Evolutionary conservation across 2,888 invertebrate genomes (phyloP).

Genomic region (Scaptomyza reducta): DNA sequence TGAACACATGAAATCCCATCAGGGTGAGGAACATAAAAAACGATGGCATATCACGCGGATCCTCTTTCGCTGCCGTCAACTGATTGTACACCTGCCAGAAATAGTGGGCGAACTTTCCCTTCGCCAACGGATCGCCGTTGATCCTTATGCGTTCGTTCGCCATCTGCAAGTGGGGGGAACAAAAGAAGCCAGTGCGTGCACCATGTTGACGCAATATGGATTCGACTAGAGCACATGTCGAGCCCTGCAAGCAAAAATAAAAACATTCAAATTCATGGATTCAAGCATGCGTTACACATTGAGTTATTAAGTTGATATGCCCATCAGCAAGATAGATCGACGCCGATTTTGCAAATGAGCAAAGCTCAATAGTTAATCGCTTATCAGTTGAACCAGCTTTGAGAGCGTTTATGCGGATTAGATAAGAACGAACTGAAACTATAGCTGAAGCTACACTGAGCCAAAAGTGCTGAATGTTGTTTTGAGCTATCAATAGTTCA

Average conservation of each 20-base stretch:
- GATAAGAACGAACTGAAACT: background rate
- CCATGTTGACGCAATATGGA: constrained; percentile 93
- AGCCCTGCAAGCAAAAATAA: constrained; percentile 86
- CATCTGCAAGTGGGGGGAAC: constrained; percentile 97
- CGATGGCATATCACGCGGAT: constrained; percentile 91
- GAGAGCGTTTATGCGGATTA: constrained; percentile 8
- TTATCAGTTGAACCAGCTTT: constrained; percentile 24
- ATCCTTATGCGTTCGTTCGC: constrained; percentile 96
- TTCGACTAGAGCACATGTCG: constrained; percentile 97
- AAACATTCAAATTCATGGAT: too few relatives aligned
- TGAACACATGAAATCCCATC: constrained; percentile 94
- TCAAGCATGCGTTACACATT: background rate
- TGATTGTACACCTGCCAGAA: constrained; percentile 93
- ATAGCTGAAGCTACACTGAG: background rate
- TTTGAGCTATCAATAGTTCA: background rate
- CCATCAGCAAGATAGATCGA: background rate
- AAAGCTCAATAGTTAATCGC: constrained; percentile 15
- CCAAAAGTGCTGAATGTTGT: background rate
- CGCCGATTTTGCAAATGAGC: background rate
- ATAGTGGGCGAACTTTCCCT: constrained; percentile 89
- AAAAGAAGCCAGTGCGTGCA: constrained; percentile 95
- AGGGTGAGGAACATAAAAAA: constrained; percentile 98
- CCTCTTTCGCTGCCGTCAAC: constrained; percentile 85
- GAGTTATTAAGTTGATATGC: background rate
- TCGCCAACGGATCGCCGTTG: constrained; percentile 91